Base-by-base conservation (phyloP, 1,140 invertebrate genomes). In the Anoplolepis gracilipes region DNA sequence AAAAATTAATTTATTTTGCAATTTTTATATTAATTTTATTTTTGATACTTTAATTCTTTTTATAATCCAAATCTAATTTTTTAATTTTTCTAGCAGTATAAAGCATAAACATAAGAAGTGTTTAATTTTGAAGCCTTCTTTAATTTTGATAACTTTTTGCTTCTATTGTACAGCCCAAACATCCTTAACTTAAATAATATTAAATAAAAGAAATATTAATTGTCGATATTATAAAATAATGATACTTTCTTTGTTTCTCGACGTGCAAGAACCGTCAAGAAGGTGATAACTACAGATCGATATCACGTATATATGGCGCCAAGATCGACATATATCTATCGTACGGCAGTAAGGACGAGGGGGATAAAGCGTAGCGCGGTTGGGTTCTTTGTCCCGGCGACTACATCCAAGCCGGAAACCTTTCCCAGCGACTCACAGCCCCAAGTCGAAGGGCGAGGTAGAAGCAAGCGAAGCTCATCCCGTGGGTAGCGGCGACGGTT, bases 321-420 rank as follows among this genome's bases (percentile, higher is more conserved):
- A 62, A 85, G 49, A 42, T 28, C 67, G 77, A 57, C 78, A 88
- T 73, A 84, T 86, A 86, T 82, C 67, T 75, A 84, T 81, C 69
- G 84, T 42, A 73, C 30, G 53, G 36, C 28, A 30, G 62, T 49
- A 67, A 72, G 62, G 76, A 85, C 67, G 81, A 76, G 64, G 87
- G 57, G 87, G 57, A 84, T 65, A 79, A 78, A 77, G 73, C 42
- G 39, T 33, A 78, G 49, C 67, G 39, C 33, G 46, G 64, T 85
- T 55, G 53, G 87, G 53, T 81, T 87, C 78, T 89, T 87, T 90
- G 78, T 89, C 81, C 85, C 61, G 79, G 78, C 85, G 67, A 84
- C 85, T 86, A 86, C 77, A 86, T 86, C 85, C 85, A 69, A n/a
- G 33, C 85, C 59, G 53, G 78, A 73, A 73, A 84, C 69, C 69